A percentile compares a stretch with the other conserved stretches of the same genome.
phyloP scores from a whole-genome alignment of 2,113 vertebrate species.

The Platichthys stellatus region DNA sequence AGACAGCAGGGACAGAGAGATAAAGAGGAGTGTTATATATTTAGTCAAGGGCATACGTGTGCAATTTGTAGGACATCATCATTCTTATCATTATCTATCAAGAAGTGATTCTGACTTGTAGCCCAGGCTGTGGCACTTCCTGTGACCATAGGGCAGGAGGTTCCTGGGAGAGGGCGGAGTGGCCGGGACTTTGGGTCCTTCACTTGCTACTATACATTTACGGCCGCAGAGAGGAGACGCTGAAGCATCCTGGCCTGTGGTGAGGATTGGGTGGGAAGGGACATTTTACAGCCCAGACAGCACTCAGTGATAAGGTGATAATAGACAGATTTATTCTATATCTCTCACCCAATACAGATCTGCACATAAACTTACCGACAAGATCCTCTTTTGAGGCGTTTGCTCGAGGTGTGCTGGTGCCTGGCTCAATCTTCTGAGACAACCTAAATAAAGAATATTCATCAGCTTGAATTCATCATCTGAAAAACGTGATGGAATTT shows the following conservation, averaged over 20 bases:
- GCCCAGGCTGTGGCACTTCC: conserved; percentile 98
- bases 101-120: conserved; percentile 88
- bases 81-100: background rate
- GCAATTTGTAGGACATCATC: background rate
- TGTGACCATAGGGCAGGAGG: conserved; percentile 92
- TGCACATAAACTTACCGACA: conserved; percentile 80
- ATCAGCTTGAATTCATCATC: background rate
- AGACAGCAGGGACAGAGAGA: background rate
- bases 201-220: conserved; percentile 83
- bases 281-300: background rate
- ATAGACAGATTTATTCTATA: background rate
- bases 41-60: background rate
- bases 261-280: background rate
- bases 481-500: background rate
- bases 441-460: conserved; percentile 82
- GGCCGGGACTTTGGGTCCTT: conserved; percentile 88
- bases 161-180: conserved; percentile 94
- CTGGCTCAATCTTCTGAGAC: conserved; percentile 97
- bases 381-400: conserved; percentile 95
- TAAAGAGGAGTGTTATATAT: background rate
- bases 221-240: conserved; percentile 91
- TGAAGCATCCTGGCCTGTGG: conserved; percentile 88
- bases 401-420: conserved; percentile 93
- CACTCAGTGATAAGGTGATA: background rate
- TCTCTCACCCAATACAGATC: background rate